Base-by-base conservation (phyloP, 2,888 invertebrate species). In the Coleophora deauratella region DNA sequence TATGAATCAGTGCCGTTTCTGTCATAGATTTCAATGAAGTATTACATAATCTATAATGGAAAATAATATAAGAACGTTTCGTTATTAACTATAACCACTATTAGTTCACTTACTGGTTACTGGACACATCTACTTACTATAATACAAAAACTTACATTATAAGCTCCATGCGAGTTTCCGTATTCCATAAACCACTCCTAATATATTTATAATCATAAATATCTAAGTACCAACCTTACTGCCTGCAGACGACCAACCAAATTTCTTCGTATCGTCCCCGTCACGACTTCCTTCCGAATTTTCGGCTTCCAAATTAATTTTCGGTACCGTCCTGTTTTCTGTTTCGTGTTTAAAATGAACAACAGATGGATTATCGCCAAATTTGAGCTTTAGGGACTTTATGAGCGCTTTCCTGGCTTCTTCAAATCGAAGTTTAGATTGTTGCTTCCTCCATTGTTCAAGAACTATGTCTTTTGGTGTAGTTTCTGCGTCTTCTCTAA, bases 331-430 rank as follows among this genome's bases (percentile, higher is more conserved):
- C 49, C 54, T 48, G 68, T 55, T 66, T 57, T 55, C 63, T 59
- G 54, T 66, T 65, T 62, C 79, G 65, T 59, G 21, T 21, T 21
- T 6, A 21, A 21, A 21, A 21, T 21, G 21, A n/a, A 11, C 32
- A 12, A 32, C 7, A 8, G 32, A 32, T 32, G 32, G 32, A n/a
- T 46, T 49, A 40, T 51, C 50, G 45, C 55, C 51, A 54, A 76
- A 77, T 72, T 81, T 84, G 62, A 72, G 69, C 66, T 79, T 82
- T 58, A 82, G 66, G 57, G 79, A 76, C 66, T 75, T 76, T 65
- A 82, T 80, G 62, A 84, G 69, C 33, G 76, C 74, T 52, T 61
- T 66, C 55, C 68, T 75, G 38, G 78, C 74, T 58, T 67, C 70
- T 55, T 80, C 79, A 53, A 73, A 77, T 54, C 62, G 71, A 40